Conservation (phyloP, 2,888 invertebrate species). For the Erpobdella octoculata region DNA sequence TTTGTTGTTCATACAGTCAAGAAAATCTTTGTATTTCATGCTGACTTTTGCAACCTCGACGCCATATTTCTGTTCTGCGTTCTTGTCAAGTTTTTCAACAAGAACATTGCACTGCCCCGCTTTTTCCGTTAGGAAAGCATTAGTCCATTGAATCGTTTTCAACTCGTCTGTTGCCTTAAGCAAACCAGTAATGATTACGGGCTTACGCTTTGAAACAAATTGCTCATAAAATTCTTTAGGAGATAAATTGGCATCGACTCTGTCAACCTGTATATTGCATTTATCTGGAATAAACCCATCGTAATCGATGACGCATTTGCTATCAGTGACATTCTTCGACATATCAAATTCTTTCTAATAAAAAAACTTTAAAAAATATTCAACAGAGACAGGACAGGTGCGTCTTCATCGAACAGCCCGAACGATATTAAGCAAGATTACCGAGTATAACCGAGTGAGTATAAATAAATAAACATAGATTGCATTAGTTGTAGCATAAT, state of each 20-base stretch:
- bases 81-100: slow-evolving; percentile 28
- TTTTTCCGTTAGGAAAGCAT: slow-evolving; percentile 28
- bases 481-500: no score
- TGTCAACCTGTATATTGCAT: slow-evolving; percentile 13
- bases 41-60: slow-evolving; percentile 26
- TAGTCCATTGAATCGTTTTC: slow-evolving; percentile 30
- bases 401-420: no score
- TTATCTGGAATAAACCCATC: slow-evolving; percentile 29
- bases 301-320: slow-evolving; percentile 12
- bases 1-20: slow-evolving; percentile 17
- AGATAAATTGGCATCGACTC: slow-evolving; percentile 15
- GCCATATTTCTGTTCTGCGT: slow-evolving; percentile 27
- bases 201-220: slow-evolving; percentile 26
- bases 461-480: no score
- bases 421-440: no score
- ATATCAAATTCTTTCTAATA: no score
- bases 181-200: slow-evolving; percentile 28
- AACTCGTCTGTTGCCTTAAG: slow-evolving; percentile 24
- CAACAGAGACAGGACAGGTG: no score
- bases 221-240: slow-evolving; percentile 30
- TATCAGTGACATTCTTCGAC: neutral
- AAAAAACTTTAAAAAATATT: no score
- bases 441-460: no score
- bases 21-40: slow-evolving; percentile 30
- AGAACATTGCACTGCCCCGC: slow-evolving; percentile 27